Percentiles rank a stretch among this genome's conserved stretches.
Evolutionary conservation across 2,113 vertebrate genomes (phyloP).

Genomic region (Mus musculus): GRCm39 chr8:125822501-125823000

Average conservation of each 20-base stretch:
- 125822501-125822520: not conserved
- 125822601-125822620: not conserved
- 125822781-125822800: not conserved
- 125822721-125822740: not conserved
- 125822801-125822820: not conserved
- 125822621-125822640: not conserved
- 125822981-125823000: not conserved
- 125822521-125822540: not conserved
- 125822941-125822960: not conserved
- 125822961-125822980: not conserved
- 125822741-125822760: not conserved
- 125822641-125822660: not conserved
- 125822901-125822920: conserved; percentile 19
- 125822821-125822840: not conserved
- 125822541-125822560: not conserved
- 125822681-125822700: not conserved
- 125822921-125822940: not conserved
- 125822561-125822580: not conserved
- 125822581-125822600: not conserved
- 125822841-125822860: not conserved
- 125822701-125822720: not conserved
- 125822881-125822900: conserved; percentile 47
- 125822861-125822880: not conserved
- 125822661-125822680: not conserved
- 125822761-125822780: not conserved